Evolutionary conservation across 2,113 vertebrate genomes (phyloP).

Genomic region (Hyperopisus bebe): DNA sequence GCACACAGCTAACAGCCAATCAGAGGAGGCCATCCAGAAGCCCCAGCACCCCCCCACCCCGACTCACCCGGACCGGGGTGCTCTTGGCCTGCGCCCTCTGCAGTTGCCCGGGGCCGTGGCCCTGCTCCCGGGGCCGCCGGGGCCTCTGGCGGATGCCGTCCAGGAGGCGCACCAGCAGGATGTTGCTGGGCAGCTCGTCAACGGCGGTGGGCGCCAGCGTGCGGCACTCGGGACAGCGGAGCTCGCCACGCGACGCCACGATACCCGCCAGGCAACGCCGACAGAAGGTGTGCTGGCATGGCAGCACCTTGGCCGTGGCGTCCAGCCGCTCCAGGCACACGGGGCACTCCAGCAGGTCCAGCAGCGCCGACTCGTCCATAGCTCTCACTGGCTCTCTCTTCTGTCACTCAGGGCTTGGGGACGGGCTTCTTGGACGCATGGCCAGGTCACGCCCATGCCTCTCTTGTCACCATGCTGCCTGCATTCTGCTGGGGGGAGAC

Average conservation of each 20-base stretch:
- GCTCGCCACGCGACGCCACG: slow-evolving; percentile 84
- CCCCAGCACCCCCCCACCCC: not conserved
- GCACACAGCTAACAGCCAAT: not conserved
- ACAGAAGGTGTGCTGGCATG: slow-evolving; percentile 97
- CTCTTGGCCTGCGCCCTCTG: slow-evolving; percentile 83
- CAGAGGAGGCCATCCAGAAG: not conserved
- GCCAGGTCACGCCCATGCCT: slow-evolving; percentile 91
- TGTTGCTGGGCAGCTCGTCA: slow-evolving; percentile 94
- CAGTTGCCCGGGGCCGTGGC: slow-evolving; percentile 65
- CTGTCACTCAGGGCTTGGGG: slow-evolving; percentile 25
- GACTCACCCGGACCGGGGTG: slow-evolving; percentile 85
- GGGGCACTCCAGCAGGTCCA: slow-evolving; percentile 95
- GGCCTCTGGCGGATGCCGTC: slow-evolving; percentile 97
- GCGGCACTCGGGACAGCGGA: slow-evolving; percentile 92
- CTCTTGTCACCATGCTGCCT: slow-evolving; percentile 52
- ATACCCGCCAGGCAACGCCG: slow-evolving; percentile 91
- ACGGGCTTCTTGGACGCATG: not conserved
- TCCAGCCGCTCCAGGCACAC: slow-evolving; percentile 95
- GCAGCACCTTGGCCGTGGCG: slow-evolving; percentile 89
- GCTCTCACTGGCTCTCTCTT: slow-evolving; percentile 18
- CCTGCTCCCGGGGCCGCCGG: slow-evolving; percentile 74
- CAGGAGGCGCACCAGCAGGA: slow-evolving; percentile 88
- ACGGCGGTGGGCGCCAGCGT: slow-evolving; percentile 86
- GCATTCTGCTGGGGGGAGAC: slow-evolving; percentile 46
- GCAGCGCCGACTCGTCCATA: slow-evolving; percentile 93